These are phyloP conservation scores for Hylia prasina DNA, from an alignment of 2,113 vertebrate species.

Conservation along the genomic window DNA sequence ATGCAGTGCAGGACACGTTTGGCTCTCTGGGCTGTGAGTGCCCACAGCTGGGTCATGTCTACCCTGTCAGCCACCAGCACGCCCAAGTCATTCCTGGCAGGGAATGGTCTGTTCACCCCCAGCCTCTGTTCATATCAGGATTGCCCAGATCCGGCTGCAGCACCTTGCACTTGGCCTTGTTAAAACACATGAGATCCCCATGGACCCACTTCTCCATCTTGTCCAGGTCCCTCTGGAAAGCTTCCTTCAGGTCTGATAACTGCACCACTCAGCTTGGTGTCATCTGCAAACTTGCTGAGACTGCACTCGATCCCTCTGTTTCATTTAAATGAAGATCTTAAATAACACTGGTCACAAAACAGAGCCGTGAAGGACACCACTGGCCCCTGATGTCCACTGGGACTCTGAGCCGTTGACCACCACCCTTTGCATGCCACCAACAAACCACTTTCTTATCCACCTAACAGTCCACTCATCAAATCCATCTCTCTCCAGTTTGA, in stretches of 20 bases:
- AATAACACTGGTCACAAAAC: not conserved
- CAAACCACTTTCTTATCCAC: not conserved
- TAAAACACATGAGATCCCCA: not conserved
- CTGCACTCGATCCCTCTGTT: not conserved
- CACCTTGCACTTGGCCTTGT: not conserved
- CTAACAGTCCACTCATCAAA: not conserved
- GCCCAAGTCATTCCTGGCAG: rapidly evolving
- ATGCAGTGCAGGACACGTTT: rapidly evolving
- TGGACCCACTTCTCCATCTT: not conserved
- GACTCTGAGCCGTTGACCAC: not conserved
- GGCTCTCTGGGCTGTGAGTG: not conserved
- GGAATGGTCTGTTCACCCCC: not conserved
- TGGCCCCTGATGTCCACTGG: not conserved
- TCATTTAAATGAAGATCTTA: not conserved
- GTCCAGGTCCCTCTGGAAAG: not conserved
- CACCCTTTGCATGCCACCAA: not conserved
- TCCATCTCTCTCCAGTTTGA: not conserved
- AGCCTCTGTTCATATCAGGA: rapidly evolving
- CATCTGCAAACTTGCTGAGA: not conserved
- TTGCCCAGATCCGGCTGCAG: rapidly evolving
- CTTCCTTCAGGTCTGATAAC: not conserved
- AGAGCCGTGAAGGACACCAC: not conserved
- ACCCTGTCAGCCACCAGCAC: no score
- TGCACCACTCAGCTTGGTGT: not conserved
- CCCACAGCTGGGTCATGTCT: not conserved